Evolutionary conservation across 2,888 invertebrate species (phyloP).

Genomic region (Proisotoma minuta): DNA sequence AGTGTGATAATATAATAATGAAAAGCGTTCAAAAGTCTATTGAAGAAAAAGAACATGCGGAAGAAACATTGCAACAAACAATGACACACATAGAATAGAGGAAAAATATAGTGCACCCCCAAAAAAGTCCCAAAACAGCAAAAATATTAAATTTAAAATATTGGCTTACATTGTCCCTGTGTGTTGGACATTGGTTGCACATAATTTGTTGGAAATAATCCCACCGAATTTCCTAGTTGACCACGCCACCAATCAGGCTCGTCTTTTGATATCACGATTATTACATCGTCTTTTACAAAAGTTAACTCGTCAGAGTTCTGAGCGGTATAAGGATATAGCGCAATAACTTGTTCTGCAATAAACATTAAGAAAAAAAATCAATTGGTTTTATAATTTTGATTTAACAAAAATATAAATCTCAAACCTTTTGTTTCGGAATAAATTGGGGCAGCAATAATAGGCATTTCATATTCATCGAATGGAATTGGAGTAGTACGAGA

Average conservation of each 20-base stretch:
- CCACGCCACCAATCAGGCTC: slow-evolving; percentile 99
- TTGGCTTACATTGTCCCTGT: too few species aligned
- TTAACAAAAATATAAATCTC: too few species aligned
- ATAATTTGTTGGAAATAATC: slow-evolving; percentile 94
- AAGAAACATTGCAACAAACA: not conserved
- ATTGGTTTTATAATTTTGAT: too few species aligned
- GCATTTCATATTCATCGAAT: slow-evolving; percentile 42
- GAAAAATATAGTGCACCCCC: not conserved
- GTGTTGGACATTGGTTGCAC: slow-evolving; percentile 62
- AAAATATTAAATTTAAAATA: slow-evolving; percentile 57
- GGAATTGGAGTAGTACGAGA: slow-evolving; percentile 68
- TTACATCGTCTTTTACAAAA: slow-evolving; percentile 72
- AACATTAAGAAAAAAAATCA: not conserved
- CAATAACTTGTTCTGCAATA: slow-evolving; percentile 76
- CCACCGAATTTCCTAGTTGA: slow-evolving; percentile 80
- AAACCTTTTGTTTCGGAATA: slow-evolving; percentile 43
- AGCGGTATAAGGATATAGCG: slow-evolving; percentile 87
- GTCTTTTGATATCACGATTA: slow-evolving; percentile 80
- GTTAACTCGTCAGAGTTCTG: slow-evolving; percentile 91
- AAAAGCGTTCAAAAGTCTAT: too few species aligned
- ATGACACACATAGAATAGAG: not conserved
- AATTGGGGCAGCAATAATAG: slow-evolving; percentile 43
- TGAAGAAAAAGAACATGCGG: not conserved
- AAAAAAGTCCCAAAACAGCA: not conserved
- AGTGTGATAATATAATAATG: too few species aligned